Evolutionary conservation across 2,113 vertebrate genomes (phyloP).

Genomic region (Origma solitaria): DNA sequence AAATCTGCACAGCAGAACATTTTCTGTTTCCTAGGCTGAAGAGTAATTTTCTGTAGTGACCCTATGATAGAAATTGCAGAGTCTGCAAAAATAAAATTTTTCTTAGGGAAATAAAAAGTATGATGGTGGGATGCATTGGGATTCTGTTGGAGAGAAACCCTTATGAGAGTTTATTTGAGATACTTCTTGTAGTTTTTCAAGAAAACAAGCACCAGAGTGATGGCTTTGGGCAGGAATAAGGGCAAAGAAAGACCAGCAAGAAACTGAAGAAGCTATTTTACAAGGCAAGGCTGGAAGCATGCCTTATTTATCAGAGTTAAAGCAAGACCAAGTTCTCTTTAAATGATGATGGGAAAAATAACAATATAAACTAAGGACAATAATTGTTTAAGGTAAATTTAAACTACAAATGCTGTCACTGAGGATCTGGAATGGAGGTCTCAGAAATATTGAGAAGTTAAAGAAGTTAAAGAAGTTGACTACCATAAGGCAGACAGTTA

Average conservation of each 20-base stretch:
- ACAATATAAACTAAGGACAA: not conserved
- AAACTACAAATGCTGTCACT: not conserved
- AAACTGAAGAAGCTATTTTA: not conserved
- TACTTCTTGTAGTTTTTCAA: not conserved
- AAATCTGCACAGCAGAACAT: not conserved
- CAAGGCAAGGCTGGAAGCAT: not conserved
- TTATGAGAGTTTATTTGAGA: not conserved
- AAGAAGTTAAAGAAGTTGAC: not conserved
- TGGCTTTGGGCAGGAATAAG: not conserved
- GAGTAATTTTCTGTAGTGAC: not conserved
- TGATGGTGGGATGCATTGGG: not conserved
- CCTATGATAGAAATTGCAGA: not conserved
- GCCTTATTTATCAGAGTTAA: not conserved
- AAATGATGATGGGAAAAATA: not conserved
- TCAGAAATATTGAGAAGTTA: not conserved
- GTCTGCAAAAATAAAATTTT: not conserved
- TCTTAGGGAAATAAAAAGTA: not conserved
- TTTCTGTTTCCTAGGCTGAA: not conserved
- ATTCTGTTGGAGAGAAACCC: not conserved
- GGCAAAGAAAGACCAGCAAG: not conserved
- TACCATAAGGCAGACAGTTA: not conserved
- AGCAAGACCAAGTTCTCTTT: not conserved
- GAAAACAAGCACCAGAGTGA: not conserved
- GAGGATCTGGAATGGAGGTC: not conserved
- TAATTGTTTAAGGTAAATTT: not conserved